Percentiles rank a stretch among this genome's conserved stretches.
phyloP scores from a whole-genome alignment of 1,140 invertebrate species.

The Gyrodactylus salaris region DNA sequence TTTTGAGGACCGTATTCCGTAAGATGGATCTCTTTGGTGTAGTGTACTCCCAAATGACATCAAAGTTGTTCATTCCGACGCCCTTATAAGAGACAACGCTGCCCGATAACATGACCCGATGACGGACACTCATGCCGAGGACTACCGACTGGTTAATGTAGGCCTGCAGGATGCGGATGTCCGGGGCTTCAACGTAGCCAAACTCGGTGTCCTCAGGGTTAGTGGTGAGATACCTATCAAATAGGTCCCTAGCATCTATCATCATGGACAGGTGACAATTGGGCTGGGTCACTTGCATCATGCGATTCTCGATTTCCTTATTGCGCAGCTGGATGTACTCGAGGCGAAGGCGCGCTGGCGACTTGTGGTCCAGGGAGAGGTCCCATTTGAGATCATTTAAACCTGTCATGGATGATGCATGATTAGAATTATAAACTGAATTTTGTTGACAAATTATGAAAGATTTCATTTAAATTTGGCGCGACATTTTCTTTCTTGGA shows the following conservation, averaged over 20 bases:
- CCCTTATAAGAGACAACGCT: not conserved
- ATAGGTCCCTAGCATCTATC: not conserved
- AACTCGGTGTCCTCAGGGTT: not conserved
- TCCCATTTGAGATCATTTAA: not conserved
- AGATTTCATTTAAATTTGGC: too few relatives aligned
- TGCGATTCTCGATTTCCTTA: not conserved
- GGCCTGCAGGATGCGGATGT: not conserved
- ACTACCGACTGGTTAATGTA: not conserved
- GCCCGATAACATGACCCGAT: not conserved
- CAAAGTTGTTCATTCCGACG: not conserved
- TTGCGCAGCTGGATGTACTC: not conserved
- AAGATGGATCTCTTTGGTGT: not conserved
- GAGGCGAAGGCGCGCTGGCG: not conserved
- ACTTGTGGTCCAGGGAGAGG: not conserved
- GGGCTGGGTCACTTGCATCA: not conserved
- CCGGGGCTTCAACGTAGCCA: not conserved
- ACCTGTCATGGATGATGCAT: not conserved
- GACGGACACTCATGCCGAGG: not conserved
- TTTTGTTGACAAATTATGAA: too few relatives aligned
- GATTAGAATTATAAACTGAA: not conserved
- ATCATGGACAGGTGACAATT: not conserved
- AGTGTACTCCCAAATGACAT: not conserved
- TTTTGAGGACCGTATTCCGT: not conserved
- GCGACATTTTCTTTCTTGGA: too few relatives aligned
- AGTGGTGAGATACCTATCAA: not conserved